Evolutionary conservation across 2,797 vertebrate species (phyloP), one percentile per base, ranked within the genome.

Genomic region (Clamator glandarius): DNA sequence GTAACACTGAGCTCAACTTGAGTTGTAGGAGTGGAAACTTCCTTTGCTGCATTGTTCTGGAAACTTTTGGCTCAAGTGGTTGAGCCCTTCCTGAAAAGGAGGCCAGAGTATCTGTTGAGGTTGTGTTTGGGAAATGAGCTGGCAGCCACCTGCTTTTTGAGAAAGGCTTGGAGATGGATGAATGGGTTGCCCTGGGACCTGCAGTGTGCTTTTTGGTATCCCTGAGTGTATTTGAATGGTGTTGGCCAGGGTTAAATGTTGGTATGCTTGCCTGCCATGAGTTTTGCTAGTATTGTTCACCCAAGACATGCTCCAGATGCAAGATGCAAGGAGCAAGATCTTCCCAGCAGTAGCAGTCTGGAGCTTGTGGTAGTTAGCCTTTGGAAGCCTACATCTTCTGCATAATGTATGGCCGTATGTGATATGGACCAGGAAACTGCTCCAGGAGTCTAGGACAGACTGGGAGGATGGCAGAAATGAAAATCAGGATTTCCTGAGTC

Each of bases 191-290:
- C 36, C 0, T 0, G 19, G 17, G 36, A 18, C 15, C 61, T 33
- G 24, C 15, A 39, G 9, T 39, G 41, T 23, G 50, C 28, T 35
- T 70, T 63, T 5, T 7, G 44, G 18, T 59, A 35, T 17, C 21
- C 39, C 48, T 6, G 44, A 33, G 33, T 0, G 0, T 2, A 26
- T 15, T 23, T 31, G 50, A n/a, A 31, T 19, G 52, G 2, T 8
- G 24, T 4, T 48, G 36, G 9, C 12, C 19, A 11, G 57, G 28
- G 4, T 74, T n/a, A 39, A 23, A 39, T 28, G 52, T 77, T 24
- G 1, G 26, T 3, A 0, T 1, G 10, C 12, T 15, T 18, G 15
- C 1, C 1, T 28, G 28, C 19, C 10, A 7, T 11, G 44, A 46
- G 42, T 42, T 74, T 35, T 79, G 42, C 24, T 69, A 0, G 8